Percentiles rank a stretch among this genome's conserved stretches.
These are phyloP conservation scores for Peromyscus californicus DNA, from an alignment of 2,113 vertebrate species.

Conservation along the genomic window DNA sequence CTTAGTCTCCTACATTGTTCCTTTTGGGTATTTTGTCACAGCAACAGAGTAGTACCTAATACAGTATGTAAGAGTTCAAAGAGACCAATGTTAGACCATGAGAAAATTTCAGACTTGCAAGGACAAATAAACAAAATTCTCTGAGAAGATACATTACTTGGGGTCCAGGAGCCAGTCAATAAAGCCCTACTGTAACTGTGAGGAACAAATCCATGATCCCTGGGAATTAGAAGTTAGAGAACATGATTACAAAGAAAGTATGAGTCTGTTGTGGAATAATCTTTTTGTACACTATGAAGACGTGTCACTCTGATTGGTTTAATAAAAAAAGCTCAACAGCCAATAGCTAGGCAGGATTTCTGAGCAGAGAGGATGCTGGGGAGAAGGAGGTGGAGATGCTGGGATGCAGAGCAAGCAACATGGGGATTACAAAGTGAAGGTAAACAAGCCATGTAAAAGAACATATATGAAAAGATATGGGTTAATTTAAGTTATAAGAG, in stretches of 20 bases:
- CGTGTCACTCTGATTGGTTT: not conserved
- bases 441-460: not conserved
- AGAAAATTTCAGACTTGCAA: not conserved
- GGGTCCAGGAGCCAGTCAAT: not conserved
- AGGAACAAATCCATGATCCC: not conserved
- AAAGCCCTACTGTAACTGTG: not conserved
- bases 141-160: not conserved
- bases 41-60: not conserved
- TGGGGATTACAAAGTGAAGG: not conserved
- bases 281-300: not conserved
- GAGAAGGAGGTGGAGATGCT: not conserved
- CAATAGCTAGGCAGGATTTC: not conserved
- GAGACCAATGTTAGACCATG: not conserved
- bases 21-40: not conserved
- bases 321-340: not conserved
- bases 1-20: not conserved
- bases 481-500: not conserved
- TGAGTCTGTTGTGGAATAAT: not conserved
- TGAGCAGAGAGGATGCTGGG: not conserved
- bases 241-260: not conserved
- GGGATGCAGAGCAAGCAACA: not conserved
- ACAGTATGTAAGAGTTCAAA: not conserved
- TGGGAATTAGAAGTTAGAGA: not conserved
- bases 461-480: not conserved
- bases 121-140: not conserved